Base-by-base conservation (phyloP, 2,113 vertebrate species). In the Hemibagrus wyckioides region DNA sequence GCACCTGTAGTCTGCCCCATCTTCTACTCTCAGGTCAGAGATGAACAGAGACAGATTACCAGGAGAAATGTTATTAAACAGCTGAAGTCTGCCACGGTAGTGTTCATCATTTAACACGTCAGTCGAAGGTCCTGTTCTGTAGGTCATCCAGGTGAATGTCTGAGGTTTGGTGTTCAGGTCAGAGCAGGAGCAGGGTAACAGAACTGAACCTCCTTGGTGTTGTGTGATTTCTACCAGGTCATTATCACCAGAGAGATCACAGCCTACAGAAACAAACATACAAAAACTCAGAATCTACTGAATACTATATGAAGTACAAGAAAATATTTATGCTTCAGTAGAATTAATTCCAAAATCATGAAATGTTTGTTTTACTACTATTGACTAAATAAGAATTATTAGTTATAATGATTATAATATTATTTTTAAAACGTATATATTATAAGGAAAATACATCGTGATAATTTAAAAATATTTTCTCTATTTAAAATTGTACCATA, bases 1-100 rank as follows among this genome's bases (percentile, higher is more conserved):
- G 65, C 88, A 89, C 14, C 0, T 80, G 82, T 86, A 89, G n/a
- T 1, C 0, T 33, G 80, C 36, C 25, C 67, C 1, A 71, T 89
- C 85, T 4, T 77, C n/a, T 48, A 2, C 44, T 89, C 85, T 89
- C 57, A 89, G 52, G 71, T 80, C 73, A 84, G 88, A 77, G 50
- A 89, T 80, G 80, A 89, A 52, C 23, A 86, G 88, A 87, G 82
- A 89, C 30, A 89, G 85, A 65, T 87, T 89, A 30, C 11, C 21
- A 30, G 85, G 65, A 33, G 63, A 84, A 23, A 1, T 19, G 14
- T 84, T 19, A 84, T 86, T 80, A 84, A 86, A 89, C 63, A 39
- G 61, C 61, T 54, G 52, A 79, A 52, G 28, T 89, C 88, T 87
- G 65, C 25, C 75, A 4, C 25, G 59, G 82, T 50, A 80, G 21